Evolutionary conservation across 2,797 vertebrate genomes (phyloP).

Genomic region (Rhynchotus rufescens): DNA sequence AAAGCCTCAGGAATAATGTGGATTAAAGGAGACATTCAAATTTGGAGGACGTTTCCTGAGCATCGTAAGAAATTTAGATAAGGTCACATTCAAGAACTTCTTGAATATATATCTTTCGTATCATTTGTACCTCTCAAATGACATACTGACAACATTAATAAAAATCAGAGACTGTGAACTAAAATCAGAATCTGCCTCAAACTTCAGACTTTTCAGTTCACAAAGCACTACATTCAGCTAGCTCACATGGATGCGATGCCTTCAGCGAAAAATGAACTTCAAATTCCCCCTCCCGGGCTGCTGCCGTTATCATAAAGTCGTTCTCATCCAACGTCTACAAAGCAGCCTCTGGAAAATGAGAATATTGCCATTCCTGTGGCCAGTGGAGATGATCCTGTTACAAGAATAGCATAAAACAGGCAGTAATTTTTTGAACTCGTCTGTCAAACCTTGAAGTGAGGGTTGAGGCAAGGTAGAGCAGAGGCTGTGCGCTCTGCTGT

Average conservation of each 20-base stretch:
- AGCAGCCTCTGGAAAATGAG: slow-evolving; percentile 42
- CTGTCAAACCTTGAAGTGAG: not conserved
- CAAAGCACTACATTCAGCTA: not conserved
- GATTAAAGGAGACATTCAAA: slow-evolving; percentile 38
- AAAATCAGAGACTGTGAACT: slow-evolving; percentile 35
- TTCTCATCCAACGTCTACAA: slow-evolving; percentile 18
- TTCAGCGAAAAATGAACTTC: slow-evolving; percentile 39
- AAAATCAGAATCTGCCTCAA: slow-evolving; percentile 18
- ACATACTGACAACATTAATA: slow-evolving; percentile 50
- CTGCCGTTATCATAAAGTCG: slow-evolving; percentile 18
- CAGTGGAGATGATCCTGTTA: slow-evolving; percentile 35
- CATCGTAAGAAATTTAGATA: slow-evolving; percentile 30
- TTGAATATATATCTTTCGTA: slow-evolving; percentile 27
- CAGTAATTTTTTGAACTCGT: slow-evolving; percentile 25
- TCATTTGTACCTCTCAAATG: not conserved
- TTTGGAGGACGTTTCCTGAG: slow-evolving; percentile 39
- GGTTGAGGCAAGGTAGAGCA: not conserved
- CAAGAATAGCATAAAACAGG: slow-evolving; percentile 22
- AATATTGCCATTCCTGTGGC: slow-evolving; percentile 15
- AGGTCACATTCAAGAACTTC: slow-evolving; percentile 32
- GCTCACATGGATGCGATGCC: not conserved
- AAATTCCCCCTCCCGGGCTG: not conserved
- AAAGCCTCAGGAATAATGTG: not conserved
- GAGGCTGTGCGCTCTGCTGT: not conserved
- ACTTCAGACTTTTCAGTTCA: not conserved